Percentiles rank a stretch among this genome's conserved stretches.
Conservation (phyloP, 1,140 invertebrate genomes). For the Lasioglossum baleicum region DNA sequence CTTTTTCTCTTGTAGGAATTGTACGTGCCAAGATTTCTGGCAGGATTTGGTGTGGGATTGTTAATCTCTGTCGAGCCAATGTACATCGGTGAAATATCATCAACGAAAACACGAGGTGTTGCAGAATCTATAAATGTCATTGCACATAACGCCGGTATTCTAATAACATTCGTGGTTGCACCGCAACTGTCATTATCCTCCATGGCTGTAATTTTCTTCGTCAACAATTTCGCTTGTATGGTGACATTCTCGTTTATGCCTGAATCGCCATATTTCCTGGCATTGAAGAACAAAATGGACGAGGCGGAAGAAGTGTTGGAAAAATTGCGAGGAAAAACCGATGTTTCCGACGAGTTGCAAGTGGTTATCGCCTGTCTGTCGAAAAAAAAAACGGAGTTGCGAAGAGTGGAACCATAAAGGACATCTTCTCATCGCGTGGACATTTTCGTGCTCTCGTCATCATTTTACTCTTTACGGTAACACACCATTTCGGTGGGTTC, state of each 20-base stretch:
- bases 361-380: conserved; percentile 76
- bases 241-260: conserved; percentile 77
- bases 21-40: conserved; percentile 76
- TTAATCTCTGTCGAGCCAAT: conserved; percentile 83
- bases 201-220: conserved; percentile 62
- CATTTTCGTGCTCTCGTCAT: conserved; percentile 84
- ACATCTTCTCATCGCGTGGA: conserved; percentile 80
- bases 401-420: conserved; percentile 70
- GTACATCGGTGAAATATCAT: conserved; percentile 84
- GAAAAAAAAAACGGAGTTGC: conserved; percentile 70
- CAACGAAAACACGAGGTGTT: conserved; percentile 82
- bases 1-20: conserved; percentile 39
- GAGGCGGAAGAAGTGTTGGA: conserved; percentile 57
- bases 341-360: conserved; percentile 70
- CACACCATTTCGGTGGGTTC: conserved; percentile 87
- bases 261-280: conserved; percentile 77
- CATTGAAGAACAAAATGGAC: conserved; percentile 31
- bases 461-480: conserved; percentile 83
- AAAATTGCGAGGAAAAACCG: conserved; percentile 53
- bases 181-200: conserved; percentile 43
- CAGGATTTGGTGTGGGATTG: conserved; percentile 84
- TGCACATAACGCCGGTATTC: conserved; percentile 78
- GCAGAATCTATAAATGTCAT: conserved; percentile 83
- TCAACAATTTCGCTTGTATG: conserved; percentile 70
- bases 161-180: conserved; percentile 76